These are phyloP conservation scores for Bombyx mandarina DNA, from an alignment of 1,140 invertebrate genomes.

Conservation along the genomic window DNA sequence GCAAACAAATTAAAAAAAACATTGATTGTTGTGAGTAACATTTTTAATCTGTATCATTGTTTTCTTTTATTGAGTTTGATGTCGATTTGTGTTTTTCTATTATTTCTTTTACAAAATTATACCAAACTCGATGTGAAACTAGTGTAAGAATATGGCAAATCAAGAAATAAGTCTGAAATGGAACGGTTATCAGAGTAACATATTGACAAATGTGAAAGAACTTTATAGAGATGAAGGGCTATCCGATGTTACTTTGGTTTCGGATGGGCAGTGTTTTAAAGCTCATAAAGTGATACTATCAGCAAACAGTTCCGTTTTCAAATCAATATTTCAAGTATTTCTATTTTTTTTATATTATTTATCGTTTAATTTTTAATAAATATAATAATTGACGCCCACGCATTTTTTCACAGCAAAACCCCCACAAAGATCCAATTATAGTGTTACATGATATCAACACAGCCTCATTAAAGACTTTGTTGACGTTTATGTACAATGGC, in stretches of 20 bases:
- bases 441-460: conserved; percentile 78
- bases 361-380: conserved; percentile 3
- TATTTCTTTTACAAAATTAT: conserved; percentile 6
- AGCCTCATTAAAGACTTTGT: conserved; percentile 72
- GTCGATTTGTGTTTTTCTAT: conserved; percentile 10
- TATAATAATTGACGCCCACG: conserved; percentile 35
- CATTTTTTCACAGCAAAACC: conserved; percentile 73
- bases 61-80: conserved; percentile 13
- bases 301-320: conserved; percentile 81
- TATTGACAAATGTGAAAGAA: conserved; percentile 75
- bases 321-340: conserved; percentile 75
- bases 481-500: conserved; percentile 78
- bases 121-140: conserved; percentile 8
- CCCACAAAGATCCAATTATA: conserved; percentile 78
- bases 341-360: conserved; percentile 5
- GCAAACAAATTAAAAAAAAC: too few relatives aligned
- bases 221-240: conserved; percentile 77
- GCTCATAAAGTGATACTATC: conserved; percentile 82
- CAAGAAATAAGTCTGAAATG: conserved; percentile 77
- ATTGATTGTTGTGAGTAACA: too few relatives aligned
- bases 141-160: conserved; percentile 45
- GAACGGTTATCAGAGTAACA: conserved; percentile 78
- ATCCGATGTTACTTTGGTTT: conserved; percentile 80
- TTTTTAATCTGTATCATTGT: conserved; percentile 4
- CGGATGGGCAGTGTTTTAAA: conserved; percentile 77